phyloP scores from a whole-genome alignment of 1,140 invertebrate genomes.

The Bombus ignitus region DNA sequence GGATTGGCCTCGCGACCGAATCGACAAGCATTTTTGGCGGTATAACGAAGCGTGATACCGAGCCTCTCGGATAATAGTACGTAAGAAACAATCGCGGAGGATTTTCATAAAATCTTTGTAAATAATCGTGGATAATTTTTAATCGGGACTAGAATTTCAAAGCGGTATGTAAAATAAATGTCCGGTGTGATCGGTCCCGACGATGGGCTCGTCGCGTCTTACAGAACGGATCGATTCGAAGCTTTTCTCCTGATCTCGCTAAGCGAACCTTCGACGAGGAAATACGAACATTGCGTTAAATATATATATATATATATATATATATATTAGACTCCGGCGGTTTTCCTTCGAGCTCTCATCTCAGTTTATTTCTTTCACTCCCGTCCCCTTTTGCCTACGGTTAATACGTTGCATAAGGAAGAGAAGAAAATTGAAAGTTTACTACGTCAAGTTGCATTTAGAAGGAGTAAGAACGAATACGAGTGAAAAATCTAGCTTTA shows the following conservation, averaged over 20 bases:
- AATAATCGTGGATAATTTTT: conserved; percentile 30
- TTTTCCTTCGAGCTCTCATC: not conserved
- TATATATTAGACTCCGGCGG: no score
- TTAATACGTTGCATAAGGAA: not conserved
- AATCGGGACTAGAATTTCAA: not conserved
- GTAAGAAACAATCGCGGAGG: conserved; percentile 6
- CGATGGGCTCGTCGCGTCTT: not conserved
- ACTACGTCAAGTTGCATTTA: conserved; percentile 9
- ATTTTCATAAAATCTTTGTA: conserved; percentile 21
- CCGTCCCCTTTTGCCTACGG: not conserved
- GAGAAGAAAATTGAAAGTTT: not conserved
- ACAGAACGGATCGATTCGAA: not conserved
- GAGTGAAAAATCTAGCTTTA: conserved; percentile 20
- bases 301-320: no score
- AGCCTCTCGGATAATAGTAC: conserved; percentile 34
- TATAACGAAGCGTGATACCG: conserved; percentile 18
- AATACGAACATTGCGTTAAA: not conserved
- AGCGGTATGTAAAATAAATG: not conserved
- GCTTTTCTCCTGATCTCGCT: not conserved
- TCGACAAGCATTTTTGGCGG: conserved; percentile 1
- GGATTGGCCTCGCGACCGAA: conserved; percentile 1
- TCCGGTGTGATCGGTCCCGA: not conserved
- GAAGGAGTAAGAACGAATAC: not conserved
- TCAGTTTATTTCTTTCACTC: not conserved
- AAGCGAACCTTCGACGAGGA: not conserved